A percentile compares a stretch with the other conserved stretches of the same genome.
phyloP scores from a whole-genome alignment of 2,113 vertebrate genomes.

The Neopipo cinnamomea region DNA sequence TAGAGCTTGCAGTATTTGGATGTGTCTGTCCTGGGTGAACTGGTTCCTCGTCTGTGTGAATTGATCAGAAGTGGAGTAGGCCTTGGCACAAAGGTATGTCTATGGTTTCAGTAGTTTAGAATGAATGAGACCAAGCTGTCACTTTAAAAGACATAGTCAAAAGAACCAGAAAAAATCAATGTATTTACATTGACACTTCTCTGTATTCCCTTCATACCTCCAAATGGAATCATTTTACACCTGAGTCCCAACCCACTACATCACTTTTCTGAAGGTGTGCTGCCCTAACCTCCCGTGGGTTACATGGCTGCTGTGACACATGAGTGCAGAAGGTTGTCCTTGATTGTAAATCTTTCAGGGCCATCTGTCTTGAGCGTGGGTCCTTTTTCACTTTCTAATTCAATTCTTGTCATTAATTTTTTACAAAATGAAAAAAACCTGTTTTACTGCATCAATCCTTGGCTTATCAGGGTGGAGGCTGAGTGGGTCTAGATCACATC shows the following conservation, averaged over 20 bases:
- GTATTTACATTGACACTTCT: neutral
- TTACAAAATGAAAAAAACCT: too few relatives aligned
- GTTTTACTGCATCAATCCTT: neutral
- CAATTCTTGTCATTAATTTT: neutral
- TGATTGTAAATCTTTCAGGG: neutral
- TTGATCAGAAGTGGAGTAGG: constrained; percentile 94
- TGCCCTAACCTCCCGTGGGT: neutral
- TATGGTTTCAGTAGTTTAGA: neutral
- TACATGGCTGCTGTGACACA: neutral
- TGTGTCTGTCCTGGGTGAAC: constrained; percentile 87
- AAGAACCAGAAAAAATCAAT: too few relatives aligned
- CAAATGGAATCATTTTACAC: neutral
- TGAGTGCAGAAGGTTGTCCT: neutral
- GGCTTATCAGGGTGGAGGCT: neutral
- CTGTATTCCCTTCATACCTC: neutral
- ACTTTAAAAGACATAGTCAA: neutral
- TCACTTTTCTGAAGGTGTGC: neutral
- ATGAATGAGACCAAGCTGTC: neutral
- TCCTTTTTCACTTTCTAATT: neutral
- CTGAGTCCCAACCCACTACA: neutral
- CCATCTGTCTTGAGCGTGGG: neutral
- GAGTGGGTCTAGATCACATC: neutral
- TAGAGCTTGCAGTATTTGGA: constrained; percentile 97
- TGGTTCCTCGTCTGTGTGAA: constrained; percentile 92
- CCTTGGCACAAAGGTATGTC: constrained; percentile 91